A percentile compares a stretch with the other conserved stretches of the same genome.
These are phyloP conservation scores for Nasonia giraulti DNA, from an alignment of 1,140 invertebrate species.

Conservation along the genomic window DNA sequence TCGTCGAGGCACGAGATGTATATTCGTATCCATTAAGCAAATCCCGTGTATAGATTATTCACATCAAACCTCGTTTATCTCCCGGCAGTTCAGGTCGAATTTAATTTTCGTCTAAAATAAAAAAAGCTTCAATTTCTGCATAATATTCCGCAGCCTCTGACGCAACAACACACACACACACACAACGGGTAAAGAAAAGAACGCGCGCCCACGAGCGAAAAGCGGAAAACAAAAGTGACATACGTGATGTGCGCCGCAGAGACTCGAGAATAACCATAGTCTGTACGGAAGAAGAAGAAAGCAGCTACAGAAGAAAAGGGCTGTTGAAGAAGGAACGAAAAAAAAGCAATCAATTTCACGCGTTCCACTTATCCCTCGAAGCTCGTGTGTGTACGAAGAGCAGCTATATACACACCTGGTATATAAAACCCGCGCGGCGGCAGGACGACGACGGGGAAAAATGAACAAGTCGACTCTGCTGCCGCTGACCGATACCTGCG, in stretches of 20 bases:
- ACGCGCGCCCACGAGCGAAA: not conserved
- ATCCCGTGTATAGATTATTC: too few species aligned
- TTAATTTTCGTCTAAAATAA: too few species aligned
- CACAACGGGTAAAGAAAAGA: not conserved
- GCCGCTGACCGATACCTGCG: constrained; percentile 22
- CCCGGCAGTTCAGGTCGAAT: too few species aligned
- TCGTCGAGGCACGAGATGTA: too few species aligned
- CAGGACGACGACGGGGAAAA: not conserved
- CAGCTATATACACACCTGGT: not conserved
- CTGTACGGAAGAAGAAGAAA: not conserved
- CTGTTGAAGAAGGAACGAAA: not conserved
- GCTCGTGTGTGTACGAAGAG: not conserved
- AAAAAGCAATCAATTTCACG: constrained; percentile 44
- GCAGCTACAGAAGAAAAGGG: not conserved
- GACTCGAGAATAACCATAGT: not conserved
- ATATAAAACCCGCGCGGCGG: not conserved
- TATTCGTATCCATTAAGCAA: too few species aligned
- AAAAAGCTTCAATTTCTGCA: not conserved
- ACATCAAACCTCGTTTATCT: too few species aligned
- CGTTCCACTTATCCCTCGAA: constrained; percentile 17
- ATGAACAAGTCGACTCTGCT: not conserved
- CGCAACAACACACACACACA: not conserved
- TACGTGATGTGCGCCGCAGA: not conserved
- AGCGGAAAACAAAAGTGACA: too few species aligned
- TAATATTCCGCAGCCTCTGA: not conserved